Conservation (phyloP, 2,113 vertebrate genomes). For the Bos javanicus region DNA sequence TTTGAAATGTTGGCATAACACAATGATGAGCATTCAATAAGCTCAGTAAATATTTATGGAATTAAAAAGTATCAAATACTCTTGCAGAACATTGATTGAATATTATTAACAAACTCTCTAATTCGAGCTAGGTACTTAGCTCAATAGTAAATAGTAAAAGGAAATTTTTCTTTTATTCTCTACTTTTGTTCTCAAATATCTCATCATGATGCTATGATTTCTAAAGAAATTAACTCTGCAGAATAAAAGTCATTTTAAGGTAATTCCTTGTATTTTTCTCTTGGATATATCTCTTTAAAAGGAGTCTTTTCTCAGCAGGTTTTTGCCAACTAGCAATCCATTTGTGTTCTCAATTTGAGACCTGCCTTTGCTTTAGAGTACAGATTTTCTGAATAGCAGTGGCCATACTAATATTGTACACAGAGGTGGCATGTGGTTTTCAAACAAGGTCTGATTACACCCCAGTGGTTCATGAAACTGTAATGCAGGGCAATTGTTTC, state of each 20-base stretch:
- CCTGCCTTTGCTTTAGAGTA: neutral
- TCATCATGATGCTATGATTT: neutral
- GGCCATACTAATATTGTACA: neutral
- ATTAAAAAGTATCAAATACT: neutral
- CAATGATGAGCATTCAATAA: neutral
- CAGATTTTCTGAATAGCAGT: neutral
- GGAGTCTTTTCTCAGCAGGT: neutral
- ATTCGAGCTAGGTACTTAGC: neutral
- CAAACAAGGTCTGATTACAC: neutral
- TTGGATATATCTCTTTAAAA: neutral
- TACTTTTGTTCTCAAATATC: neutral
- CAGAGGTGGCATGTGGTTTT: neutral
- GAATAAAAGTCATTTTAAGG: neutral
- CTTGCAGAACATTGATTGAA: neutral
- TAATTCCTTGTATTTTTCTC: neutral
- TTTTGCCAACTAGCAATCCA: neutral
- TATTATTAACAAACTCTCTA: neutral
- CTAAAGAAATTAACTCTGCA: neutral
- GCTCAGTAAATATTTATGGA: neutral
- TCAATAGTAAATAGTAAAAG: neutral
- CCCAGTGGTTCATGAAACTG: conserved; percentile 22
- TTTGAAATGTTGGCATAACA: neutral
- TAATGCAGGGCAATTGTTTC: neutral
- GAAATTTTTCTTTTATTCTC: neutral
- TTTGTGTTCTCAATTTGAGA: neutral